Base-by-base conservation (phyloP, 2,888 invertebrate species). In the Brachyopa scutellaris region DNA sequence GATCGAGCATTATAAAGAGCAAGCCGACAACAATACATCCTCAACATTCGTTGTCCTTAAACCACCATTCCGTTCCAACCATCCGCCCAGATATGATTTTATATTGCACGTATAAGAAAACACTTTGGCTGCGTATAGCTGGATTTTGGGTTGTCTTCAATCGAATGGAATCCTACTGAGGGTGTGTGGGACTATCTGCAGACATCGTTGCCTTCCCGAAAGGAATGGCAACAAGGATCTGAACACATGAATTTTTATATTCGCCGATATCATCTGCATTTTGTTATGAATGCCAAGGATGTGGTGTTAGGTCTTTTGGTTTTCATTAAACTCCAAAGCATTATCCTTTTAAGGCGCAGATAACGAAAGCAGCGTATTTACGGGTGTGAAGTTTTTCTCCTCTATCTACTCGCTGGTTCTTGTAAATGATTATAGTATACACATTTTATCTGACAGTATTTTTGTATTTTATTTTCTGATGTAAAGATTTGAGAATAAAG, bases 231-330 rank as follows among this genome's bases (percentile, higher is more conserved):
- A 45, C 62, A 82, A 66, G 82, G 66, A 77, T 70, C 70, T 77
- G 53, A 70, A 53, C 66, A 70, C 77, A 82, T 82, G 77, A 82
- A 77, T 77, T 82, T 82, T 82, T 82, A 82, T 82, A 77, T 82
- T 70, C 77, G 31, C 53, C 61, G 70, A 69, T 70, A 72, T 72
- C 64, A 82, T 82, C 70, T 76, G 66, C 77, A 82, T 53, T 82
- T 82, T 77, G 70, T 82, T 70, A 70, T 77, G 21, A 61, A 77
- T 64, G 40, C 59, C 19, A 70, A 51, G 64, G 57, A 64, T 55
- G 45, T 21, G 62, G 40, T 38, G 7, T 9, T 57, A 26, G 31
- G 31, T 36, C 23, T 15, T 61, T 49, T 47, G 36, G 23, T 45
- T 64, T 62, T 55, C 38, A 55, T 47, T 59, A 51, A 19, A 31